Evolutionary conservation across 2,888 invertebrate species (phyloP).

Genomic region (Pachydiplax longipennis): DNA sequence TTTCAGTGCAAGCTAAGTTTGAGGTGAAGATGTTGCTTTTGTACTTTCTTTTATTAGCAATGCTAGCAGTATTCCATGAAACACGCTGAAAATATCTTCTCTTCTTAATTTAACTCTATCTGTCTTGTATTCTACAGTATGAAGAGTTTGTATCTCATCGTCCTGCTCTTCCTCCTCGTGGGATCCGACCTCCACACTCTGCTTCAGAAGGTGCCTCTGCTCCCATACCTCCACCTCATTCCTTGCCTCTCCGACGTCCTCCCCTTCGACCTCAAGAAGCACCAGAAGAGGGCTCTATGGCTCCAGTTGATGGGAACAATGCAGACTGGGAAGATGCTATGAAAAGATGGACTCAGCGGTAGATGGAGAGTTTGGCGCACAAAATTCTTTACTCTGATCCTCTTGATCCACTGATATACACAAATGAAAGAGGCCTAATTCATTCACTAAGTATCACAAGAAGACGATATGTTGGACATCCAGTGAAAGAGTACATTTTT

Average conservation of each 20-base stretch:
- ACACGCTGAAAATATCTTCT: too few relatives aligned
- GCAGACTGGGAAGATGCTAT: background rate
- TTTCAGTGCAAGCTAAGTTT: too few relatives aligned
- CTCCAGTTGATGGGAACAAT: background rate
- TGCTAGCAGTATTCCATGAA: too few relatives aligned
- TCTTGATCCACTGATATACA: background rate
- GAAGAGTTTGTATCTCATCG: background rate
- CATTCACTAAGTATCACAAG: background rate
- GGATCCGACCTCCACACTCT: background rate
- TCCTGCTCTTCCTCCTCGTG: background rate
- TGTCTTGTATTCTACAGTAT: background rate
- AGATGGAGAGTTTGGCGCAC: background rate
- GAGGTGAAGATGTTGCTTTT: too few relatives aligned
- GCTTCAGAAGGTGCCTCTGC: background rate
- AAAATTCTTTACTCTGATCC: background rate
- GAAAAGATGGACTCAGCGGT: slow-evolving; percentile 10
- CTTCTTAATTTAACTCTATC: too few relatives aligned
- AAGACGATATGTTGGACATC: background rate
- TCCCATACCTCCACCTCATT: background rate
- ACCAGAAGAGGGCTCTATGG: background rate
- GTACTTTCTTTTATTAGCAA: too few relatives aligned
- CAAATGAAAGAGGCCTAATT: background rate
- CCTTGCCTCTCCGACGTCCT: background rate
- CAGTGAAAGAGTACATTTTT: background rate
- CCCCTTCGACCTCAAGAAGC: background rate